A percentile compares a stretch with the other conserved stretches of the same genome.
phyloP scores from a whole-genome alignment of 2,113 vertebrate species.

The Telmatochromis sp. region DNA sequence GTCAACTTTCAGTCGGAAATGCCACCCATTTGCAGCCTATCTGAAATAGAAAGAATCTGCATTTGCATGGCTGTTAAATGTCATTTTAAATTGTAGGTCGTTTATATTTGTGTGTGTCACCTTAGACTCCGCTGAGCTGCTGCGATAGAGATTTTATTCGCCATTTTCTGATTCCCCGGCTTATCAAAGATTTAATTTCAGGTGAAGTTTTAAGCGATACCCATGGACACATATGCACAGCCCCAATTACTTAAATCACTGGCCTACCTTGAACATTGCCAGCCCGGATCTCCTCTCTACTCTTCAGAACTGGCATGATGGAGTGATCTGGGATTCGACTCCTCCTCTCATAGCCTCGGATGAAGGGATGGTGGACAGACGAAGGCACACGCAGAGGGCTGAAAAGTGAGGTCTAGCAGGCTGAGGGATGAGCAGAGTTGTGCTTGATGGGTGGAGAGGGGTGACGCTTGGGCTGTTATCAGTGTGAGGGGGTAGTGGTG shows the following conservation, averaged over 20 bases:
- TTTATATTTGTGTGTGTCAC: not conserved
- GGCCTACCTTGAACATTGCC: conserved; percentile 79
- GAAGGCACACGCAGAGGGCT: conserved; percentile 47
- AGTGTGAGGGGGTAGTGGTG: not conserved
- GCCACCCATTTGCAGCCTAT: not conserved
- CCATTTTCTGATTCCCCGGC: not conserved
- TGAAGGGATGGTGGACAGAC: conserved; percentile 62
- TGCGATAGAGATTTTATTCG: not conserved
- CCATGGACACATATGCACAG: not conserved
- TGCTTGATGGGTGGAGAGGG: not conserved
- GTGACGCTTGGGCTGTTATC: not conserved
- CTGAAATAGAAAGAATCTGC: not conserved
- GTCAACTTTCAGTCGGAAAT: not conserved
- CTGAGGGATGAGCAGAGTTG: not conserved
- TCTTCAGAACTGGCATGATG: conserved; percentile 80
- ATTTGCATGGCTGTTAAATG: not conserved
- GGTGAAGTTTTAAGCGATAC: not conserved
- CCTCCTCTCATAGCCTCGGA: conserved; percentile 80
- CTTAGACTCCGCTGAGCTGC: not conserved
- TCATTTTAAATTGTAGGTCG: not conserved
- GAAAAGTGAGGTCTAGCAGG: not conserved
- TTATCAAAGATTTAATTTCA: not conserved
- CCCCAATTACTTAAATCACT: not conserved
- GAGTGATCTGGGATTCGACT: conserved; percentile 69
- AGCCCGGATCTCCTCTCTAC: conserved; percentile 73